Evolutionary conservation across 2,888 invertebrate genomes (phyloP).

Genomic region (Orthonevra nobilis): DNA sequence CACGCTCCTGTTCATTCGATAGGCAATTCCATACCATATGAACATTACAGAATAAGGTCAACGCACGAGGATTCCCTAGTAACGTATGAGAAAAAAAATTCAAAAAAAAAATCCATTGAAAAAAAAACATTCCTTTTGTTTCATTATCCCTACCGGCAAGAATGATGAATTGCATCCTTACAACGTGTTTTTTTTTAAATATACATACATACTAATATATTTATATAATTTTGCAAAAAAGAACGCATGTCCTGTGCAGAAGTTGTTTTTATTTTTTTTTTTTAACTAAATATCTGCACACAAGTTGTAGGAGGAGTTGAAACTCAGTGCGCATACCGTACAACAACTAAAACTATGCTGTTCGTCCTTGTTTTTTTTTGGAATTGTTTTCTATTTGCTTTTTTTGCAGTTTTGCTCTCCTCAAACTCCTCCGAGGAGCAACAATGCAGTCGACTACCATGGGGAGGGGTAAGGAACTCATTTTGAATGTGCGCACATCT

Average conservation of each 20-base stretch:
- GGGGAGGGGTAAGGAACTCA: constrained; percentile 44
- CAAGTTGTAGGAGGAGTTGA: constrained; percentile 68
- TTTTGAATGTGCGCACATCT: constrained; percentile 69
- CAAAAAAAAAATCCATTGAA: constrained; percentile 51
- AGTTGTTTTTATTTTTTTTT: constrained; percentile 32
- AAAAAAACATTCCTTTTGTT: constrained; percentile 52
- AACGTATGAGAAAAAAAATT: constrained; percentile 18
- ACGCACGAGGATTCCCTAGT: constrained; percentile 29
- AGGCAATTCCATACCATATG: constrained; percentile 10
- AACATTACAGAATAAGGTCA: constrained; percentile 47
- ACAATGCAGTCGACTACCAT: constrained; percentile 47
- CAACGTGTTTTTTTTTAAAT: constrained; percentile 24
- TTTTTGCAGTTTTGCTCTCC: constrained; percentile 7
- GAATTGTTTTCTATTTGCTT: constrained; percentile 12
- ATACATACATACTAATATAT: too few species aligned
- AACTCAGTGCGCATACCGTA: constrained; percentile 46
- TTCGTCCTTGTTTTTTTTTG: constrained; percentile 47
- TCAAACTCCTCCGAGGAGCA: constrained; percentile 52
- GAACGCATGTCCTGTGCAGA: constrained; percentile 63
- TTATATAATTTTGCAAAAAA: constrained; percentile 38
- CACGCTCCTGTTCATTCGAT: neutral
- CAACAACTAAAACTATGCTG: constrained; percentile 62
- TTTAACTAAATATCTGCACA: constrained; percentile 34
- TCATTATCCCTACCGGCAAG: constrained; percentile 67
- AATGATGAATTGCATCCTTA: constrained; percentile 68